Base-by-base conservation (phyloP, 2,797 vertebrate species). In the Mus caroli region DNA sequence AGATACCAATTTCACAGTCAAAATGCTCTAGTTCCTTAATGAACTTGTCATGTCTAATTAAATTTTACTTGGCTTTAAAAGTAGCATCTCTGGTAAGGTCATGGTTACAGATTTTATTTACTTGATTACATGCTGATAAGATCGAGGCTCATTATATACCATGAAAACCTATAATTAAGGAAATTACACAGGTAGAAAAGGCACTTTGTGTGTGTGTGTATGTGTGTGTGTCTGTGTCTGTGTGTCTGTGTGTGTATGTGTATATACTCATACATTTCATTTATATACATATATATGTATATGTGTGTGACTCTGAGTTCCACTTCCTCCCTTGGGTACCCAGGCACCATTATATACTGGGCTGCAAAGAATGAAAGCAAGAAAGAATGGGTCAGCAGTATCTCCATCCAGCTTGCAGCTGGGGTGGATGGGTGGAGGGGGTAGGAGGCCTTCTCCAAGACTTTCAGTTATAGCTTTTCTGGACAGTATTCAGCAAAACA, bases 51-150 rank as follows among this genome's bases (percentile, higher is more conserved):
- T 50, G 0, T 52, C 67, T 91, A 60, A 75, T 95, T 95, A 76
- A 79, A 82, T 93, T 88, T 54, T n/a, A 95, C 86, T 86, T 94
- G 31, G 17, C 85, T 87, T 95, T 88, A 88, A 84, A 84, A 79
- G 62, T 79, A 75, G 50, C 31, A 69, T 84, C 85, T 80, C 17
- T 82, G 64, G 19, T 56, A 64, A 43, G 24, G 75, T 78, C 60
- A 20, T 69, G 50, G 43, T 46, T 88, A 71, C 40, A 71, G 52
- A 64, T 86, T 90, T 85, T 50, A 62, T 56, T 94, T 88, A 89
- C 46, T n/a, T 60, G 82, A 20, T 87, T 79, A 76, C 17, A 5
- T 69, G 73, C 24, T 58, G 9, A 17, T 87, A 37, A 64, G 64
- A 84, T 24, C 77, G 11, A 58, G 52, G 2, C n/a, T 86, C n/a